Evolutionary conservation across 2,113 vertebrate genomes (phyloP).

Genomic region (Synchiropus splendidus): DNA sequence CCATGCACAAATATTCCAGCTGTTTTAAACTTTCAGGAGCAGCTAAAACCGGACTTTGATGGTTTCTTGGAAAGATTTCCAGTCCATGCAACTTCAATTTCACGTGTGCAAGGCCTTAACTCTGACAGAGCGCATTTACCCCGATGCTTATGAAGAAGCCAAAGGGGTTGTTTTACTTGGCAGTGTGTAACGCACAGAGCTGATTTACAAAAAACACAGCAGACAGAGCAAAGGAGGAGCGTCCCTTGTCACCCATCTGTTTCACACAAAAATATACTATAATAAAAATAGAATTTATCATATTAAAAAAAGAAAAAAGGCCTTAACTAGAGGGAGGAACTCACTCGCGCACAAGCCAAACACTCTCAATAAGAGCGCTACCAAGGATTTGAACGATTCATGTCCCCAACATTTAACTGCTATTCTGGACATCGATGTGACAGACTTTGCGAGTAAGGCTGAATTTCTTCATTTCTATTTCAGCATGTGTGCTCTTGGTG

Average conservation of each 20-base stretch:
- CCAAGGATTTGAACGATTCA: conserved; percentile 15
- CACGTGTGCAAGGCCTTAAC: conserved; percentile 24
- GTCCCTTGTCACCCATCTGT: conserved; percentile 52
- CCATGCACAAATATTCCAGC: neutral
- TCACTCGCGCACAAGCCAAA: conserved; percentile 33
- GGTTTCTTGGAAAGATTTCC: no score
- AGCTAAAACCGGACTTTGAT: no score
- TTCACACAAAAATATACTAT: conserved; percentile 66
- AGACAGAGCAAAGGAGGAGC: conserved; percentile 43
- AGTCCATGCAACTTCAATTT: neutral
- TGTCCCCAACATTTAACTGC: conserved; percentile 18
- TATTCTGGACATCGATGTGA: conserved; percentile 18
- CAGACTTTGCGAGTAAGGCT: conserved; percentile 37
- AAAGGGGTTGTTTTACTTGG: conserved; percentile 54
- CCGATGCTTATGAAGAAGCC: conserved; percentile 16
- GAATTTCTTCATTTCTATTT: conserved; percentile 21
- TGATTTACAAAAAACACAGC: conserved; percentile 62
- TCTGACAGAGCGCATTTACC: conserved; percentile 7
- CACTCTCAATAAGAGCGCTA: conserved; percentile 34
- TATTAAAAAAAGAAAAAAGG: conserved; percentile 64
- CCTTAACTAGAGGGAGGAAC: conserved; percentile 58
- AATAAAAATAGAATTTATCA: conserved; percentile 68
- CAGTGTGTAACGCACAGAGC: conserved; percentile 70
- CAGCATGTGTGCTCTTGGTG: conserved; percentile 52
- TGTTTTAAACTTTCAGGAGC: neutral